Percentiles rank a stretch among this genome's conserved stretches.
These are phyloP conservation scores for Kryptolebias marmoratus DNA, from an alignment of 2,113 vertebrate species.

Conservation along the genomic window DNA sequence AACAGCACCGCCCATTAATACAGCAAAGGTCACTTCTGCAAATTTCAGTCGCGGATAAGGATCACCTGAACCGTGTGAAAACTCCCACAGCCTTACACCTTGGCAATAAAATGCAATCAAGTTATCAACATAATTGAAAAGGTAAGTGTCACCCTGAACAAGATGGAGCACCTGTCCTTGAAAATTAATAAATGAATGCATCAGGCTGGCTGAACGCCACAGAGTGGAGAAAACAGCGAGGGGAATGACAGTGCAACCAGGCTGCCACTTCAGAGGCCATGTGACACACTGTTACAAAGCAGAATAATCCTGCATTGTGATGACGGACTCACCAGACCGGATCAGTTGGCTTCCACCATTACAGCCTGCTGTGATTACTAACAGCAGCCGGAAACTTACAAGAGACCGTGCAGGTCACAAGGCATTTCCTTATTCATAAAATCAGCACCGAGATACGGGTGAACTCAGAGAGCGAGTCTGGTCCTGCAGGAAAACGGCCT, in stretches of 20 bases:
- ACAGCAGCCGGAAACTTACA: not conserved
- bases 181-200: conserved; percentile 60
- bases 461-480: not conserved
- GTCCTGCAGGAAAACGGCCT: not conserved
- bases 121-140: conserved; percentile 60
- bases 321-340: conserved; percentile 39
- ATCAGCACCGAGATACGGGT: not conserved
- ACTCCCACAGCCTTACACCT: conserved; percentile 5
- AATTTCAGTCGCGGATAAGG: conserved; percentile 16
- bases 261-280: conserved; percentile 28
- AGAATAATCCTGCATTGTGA: conserved; percentile 59
- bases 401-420: not conserved
- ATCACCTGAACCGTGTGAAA: conserved; percentile 20
- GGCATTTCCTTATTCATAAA: not conserved
- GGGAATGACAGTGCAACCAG: conserved; percentile 19
- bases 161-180: conserved; percentile 67
- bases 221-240: not conserved
- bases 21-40: conserved; percentile 25
- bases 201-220: conserved; percentile 24
- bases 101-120: conserved; percentile 45
- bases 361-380: conserved; percentile 1
- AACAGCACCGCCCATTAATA: conserved; percentile 3
- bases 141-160: conserved; percentile 49
- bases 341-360: conserved; percentile 54
- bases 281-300: conserved; percentile 44